A percentile compares a stretch with the other conserved stretches of the same genome.
phyloP scores from a whole-genome alignment of 2,888 invertebrate genomes.

The Drosophila affinis region DNA sequence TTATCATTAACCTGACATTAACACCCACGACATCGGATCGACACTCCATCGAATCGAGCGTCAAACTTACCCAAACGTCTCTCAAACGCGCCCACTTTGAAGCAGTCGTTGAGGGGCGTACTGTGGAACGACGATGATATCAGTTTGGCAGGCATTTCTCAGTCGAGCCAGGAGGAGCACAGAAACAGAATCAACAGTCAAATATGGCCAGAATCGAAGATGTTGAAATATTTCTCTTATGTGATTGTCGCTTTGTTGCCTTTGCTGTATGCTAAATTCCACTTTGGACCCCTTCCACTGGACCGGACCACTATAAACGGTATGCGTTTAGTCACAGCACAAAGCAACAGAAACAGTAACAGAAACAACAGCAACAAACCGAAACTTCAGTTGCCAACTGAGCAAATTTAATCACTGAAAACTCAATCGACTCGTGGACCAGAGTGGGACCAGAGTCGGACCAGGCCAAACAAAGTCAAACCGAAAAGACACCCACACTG shows the following conservation, averaged over 20 bases:
- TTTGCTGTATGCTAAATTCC: slow-evolving; percentile 46
- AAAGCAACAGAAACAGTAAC: slow-evolving; percentile 23
- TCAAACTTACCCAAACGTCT: slow-evolving; percentile 85
- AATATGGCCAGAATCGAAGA: slow-evolving; percentile 68
- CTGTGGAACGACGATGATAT: slow-evolving; percentile 82
- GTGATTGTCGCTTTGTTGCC: slow-evolving; percentile 37
- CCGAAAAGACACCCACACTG: slow-evolving; percentile 61
- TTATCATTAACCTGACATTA: slow-evolving; percentile 20
- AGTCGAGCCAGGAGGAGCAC: slow-evolving; percentile 10
- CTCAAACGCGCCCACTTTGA: slow-evolving; percentile 85
- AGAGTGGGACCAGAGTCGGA: slow-evolving; percentile 3
- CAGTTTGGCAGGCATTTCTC: slow-evolving; percentile 81
- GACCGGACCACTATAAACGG: slow-evolving; percentile 46
- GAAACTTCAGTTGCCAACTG: slow-evolving; percentile 59
- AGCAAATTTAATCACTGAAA: slow-evolving; percentile 58
- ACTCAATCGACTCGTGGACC: slow-evolving; percentile 51
- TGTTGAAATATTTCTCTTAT: slow-evolving; percentile 38
- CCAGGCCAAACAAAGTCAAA: slow-evolving; percentile 46
- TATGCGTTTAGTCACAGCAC: slow-evolving; percentile 38
- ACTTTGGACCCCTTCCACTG: background rate
- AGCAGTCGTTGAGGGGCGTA: slow-evolving; percentile 78
- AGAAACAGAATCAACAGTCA: slow-evolving; percentile 1
- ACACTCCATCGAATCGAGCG: background rate
- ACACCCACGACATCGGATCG: slow-evolving; percentile 30
- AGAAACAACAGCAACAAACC: slow-evolving; percentile 23